Base-by-base conservation (phyloP, 2,113 vertebrate species). In the Gobio gobio region DNA sequence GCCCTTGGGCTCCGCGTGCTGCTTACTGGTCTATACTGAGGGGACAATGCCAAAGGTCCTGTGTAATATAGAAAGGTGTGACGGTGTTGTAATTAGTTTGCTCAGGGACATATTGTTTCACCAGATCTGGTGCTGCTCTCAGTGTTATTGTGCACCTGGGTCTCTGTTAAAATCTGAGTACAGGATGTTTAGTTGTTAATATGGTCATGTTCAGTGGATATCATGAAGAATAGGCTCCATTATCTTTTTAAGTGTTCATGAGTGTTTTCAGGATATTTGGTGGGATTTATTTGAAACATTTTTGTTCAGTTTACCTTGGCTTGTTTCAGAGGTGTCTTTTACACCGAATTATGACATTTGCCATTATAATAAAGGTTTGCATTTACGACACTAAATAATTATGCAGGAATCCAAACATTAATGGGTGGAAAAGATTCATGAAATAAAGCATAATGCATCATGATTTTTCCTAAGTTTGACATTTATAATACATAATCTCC, bases 21-120 rank as follows among this genome's bases (percentile, higher is more conserved):
- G 76, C 49, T 82, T 64, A 40, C 45, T 56, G 29, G 59, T 79
- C 83, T 75, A 66, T 40, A 74, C 83, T 26, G 58, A 26, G 36
- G 81, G 74, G 75, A 45, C 10, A n/a, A 77, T 86, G 58, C 43
- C 70, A 47, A 88, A 90, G 83, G 87, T 85, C 86, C 63, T 10
- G 47, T 82, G 78, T 87, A 85, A 83, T 87, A 79, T 85, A 74
- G 74, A 89, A 85, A 59, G 80, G 45, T 88, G 78, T 33, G 85
- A 56, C 49, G 64, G 78, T 86, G 33, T 56, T 82, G 83, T 61
- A 78, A 83, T 87, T 82, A 87, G 78, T 84, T 88, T n/a, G 73
- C 29, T 68, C 2, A 9, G 45, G 49, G 49, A 85, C 13, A 63
- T 58, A 29, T 81, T 59, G 14, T 51, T 72, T 56, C 56, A 29